Percentiles rank a stretch among this genome's conserved stretches.
Evolutionary conservation across 92 coral and sea anemone genomes (phyloP).

Genomic region (Nematostella vectensis): DNA sequence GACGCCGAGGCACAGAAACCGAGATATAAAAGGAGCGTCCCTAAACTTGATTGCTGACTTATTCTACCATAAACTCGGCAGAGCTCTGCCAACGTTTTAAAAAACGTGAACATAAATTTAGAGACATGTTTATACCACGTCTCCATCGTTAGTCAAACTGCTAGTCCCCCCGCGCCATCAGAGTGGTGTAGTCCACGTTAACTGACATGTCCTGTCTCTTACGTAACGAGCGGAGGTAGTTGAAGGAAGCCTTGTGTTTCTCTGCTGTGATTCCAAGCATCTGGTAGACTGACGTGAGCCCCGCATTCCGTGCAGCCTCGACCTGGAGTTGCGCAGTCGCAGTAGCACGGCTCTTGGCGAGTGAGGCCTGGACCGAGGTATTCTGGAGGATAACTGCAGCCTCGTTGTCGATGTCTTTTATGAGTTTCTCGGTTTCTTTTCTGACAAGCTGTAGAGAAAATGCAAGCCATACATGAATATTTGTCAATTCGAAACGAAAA

Average conservation of each 20-base stretch:
- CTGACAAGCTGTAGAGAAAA: conserved; percentile 18
- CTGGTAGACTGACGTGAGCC: conserved; percentile 30
- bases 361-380: conserved; percentile 36
- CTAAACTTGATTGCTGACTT: no score
- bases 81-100: no score
- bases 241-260: conserved; percentile 48
- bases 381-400: conserved; percentile 34
- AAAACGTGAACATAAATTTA: no score
- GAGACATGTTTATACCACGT: no score
- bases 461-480: no score
- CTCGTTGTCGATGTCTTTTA: conserved; percentile 25
- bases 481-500: no score
- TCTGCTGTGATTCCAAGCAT: conserved; percentile 34
- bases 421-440: conserved; percentile 37
- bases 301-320: conserved; percentile 35
- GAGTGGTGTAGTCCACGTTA: conserved; percentile 35
- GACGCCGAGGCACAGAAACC: no score
- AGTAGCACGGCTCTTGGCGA: conserved; percentile 19
- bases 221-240: conserved; percentile 39
- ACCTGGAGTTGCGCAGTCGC: conserved; percentile 34
- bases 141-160: no score
- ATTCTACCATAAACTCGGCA: no score
- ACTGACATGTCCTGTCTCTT: conserved; percentile 13
- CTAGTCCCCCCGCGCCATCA: conserved; percentile 31
- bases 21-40: no score